Conservation (phyloP, 1,140 invertebrate species). For the Lepidurus packardi region DNA sequence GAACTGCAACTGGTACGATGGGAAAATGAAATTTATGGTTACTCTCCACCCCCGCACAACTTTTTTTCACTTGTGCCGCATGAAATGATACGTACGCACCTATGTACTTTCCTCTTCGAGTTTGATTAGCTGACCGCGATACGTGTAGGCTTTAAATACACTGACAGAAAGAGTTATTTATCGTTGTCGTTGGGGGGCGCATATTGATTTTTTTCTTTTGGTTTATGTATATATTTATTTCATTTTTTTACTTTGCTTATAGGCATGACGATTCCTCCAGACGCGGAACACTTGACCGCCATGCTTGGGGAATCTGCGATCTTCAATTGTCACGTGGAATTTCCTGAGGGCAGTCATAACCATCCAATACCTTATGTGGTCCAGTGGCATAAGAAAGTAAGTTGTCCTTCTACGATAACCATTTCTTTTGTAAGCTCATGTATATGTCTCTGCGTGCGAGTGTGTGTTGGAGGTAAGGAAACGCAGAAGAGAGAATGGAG, state of each 20-base stretch:
- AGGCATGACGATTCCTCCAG: conserved; percentile 61
- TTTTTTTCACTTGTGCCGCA: background rate
- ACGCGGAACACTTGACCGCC: conserved; percentile 90
- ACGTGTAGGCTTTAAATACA: background rate
- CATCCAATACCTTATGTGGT: conserved; percentile 91
- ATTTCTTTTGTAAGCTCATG: background rate
- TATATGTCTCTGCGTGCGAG: too few relatives aligned
- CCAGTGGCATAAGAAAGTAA: conserved; percentile 97
- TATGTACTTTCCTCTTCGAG: background rate
- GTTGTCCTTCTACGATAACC: conserved; percentile 41
- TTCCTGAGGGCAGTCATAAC: conserved; percentile 64
- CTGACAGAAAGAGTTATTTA: background rate
- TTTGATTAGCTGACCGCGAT: background rate
- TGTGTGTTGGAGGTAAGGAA: too few relatives aligned
- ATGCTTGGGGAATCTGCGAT: conserved; percentile 91
- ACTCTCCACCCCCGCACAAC: background rate
- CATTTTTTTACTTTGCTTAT: conserved; percentile 38
- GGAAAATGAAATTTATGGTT: background rate
- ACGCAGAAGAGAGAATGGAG: background rate
- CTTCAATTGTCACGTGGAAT: conserved; percentile 93
- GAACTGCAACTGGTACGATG: background rate
- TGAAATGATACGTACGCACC: too few relatives aligned
- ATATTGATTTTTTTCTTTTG: background rate
- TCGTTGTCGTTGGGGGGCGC: background rate
- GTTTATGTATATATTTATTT: background rate